These are phyloP conservation scores for Nesogale talazaci DNA, from an alignment of 2,113 vertebrate genomes.

Conservation along the genomic window DNA sequence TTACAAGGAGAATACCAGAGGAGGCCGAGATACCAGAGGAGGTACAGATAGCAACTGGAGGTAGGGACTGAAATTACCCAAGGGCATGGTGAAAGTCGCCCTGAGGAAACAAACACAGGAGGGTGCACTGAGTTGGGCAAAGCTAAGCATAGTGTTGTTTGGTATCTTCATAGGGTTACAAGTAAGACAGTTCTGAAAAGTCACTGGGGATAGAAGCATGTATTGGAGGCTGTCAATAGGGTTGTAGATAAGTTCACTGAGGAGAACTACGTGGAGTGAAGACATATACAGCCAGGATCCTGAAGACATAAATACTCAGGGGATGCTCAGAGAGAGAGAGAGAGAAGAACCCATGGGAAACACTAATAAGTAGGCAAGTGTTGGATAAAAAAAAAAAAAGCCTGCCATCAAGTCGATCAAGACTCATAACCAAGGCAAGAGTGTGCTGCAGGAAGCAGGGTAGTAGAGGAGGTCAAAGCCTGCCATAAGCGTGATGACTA, in stretches of 20 bases:
- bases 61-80: slow-evolving; percentile 12
- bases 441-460: slow-evolving; percentile 1
- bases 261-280: neutral
- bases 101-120: slow-evolving; percentile 19
- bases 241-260: neutral
- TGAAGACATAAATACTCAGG: slow-evolving; percentile 28
- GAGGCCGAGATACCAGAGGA: neutral
- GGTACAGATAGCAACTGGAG: neutral
- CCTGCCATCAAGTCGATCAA: neutral
- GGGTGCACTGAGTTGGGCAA: neutral
- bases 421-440: neutral
- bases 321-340: neutral
- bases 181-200: slow-evolving; percentile 4
- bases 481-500: neutral
- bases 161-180: neutral
- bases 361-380: neutral
- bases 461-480: slow-evolving; percentile 13
- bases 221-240: neutral
- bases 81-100: slow-evolving; percentile 15
- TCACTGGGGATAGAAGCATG: neutral
- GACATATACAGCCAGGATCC: neutral
- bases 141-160: slow-evolving; percentile 4
- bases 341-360: neutral
- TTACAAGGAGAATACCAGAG: slow-evolving; percentile 35
- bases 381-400: neutral